phyloP scores from a whole-genome alignment of 1,140 invertebrate genomes.

The Bombus haemorrhoidalis region DNA sequence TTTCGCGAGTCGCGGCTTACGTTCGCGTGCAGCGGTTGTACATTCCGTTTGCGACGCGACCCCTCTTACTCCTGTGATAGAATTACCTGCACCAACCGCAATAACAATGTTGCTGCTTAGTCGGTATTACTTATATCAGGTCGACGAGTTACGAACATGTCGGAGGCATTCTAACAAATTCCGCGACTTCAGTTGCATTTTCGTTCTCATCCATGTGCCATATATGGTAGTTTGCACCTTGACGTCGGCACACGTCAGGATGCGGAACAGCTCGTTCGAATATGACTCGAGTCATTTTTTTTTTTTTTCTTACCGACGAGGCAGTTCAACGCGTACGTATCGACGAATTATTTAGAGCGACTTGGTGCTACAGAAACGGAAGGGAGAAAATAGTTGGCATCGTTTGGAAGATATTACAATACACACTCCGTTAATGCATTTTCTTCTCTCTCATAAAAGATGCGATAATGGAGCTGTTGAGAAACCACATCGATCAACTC shows the following conservation, averaged over 20 bases:
- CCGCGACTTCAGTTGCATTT: constrained; percentile 23
- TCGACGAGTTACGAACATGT: not conserved
- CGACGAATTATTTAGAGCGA: not conserved
- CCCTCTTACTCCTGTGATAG: constrained; percentile 1
- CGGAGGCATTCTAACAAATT: not conserved
- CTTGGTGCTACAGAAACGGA: not conserved
- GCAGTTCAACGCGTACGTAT: not conserved
- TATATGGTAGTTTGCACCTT: not conserved
- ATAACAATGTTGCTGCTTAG: constrained; percentile 46
- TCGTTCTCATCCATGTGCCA: not conserved
- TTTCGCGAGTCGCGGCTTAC: too few species aligned
- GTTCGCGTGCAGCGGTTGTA: constrained; percentile 37
- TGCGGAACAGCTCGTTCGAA: not conserved
- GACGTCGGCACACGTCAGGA: not conserved
- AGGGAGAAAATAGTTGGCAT: too few species aligned
- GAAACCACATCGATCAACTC: too few species aligned
- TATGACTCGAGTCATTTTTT: not conserved
- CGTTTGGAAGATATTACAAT: not conserved
- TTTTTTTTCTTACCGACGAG: not conserved
- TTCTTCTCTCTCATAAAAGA: too few species aligned
- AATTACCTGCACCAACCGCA: constrained; percentile 52
- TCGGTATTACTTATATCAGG: constrained; percentile 34
- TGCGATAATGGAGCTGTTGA: too few species aligned
- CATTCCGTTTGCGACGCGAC: constrained; percentile 19
- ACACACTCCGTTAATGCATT: too few species aligned